Base-by-base conservation (phyloP, 1,140 invertebrate genomes). In the Drepana arcuata region DNA sequence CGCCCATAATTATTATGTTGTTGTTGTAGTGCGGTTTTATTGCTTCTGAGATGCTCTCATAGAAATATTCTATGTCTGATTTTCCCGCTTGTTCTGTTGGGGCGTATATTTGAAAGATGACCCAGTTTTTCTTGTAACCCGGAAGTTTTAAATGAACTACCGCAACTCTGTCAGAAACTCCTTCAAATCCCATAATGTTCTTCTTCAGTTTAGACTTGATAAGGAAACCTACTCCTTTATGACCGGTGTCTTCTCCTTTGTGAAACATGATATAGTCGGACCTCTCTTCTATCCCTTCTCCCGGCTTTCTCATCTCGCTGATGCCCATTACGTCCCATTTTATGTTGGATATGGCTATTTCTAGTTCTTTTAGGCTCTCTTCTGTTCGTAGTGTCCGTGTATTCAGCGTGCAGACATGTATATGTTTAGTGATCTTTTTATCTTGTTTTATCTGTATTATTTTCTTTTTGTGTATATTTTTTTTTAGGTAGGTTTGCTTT, bases 81-180 rank as follows among this genome's bases (percentile, higher is more conserved):
- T 10, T 26, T 6, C 6, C 10, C 2, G 24, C 53, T 61, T 67
- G 47, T 41, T 46, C 53, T 26, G 24, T 26, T 10, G 24, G 24
- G n/a, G 24, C 4, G 10, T 4, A 26, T 7, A 26, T 26, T 10
- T 26, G 24, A n/a, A 26, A 7, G 2, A 26, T 26, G 6, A 10
- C 6, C 24, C 24, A 26, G 6, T 6, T 6, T 26, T 26, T 26
- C n/a, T 10, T 26, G n/a, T 26, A 48, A 0, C 16, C 21, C 11
- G 46, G 34, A 34, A 50, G 13, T 24, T 44, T 33, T 2, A 47
- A 12, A 16, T 47, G 27, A 1, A 47, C 18, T 15, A 41, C 26
- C 4, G 47, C 42, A 12, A 46, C 29, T 33, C 51, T 16, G 14
- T 50, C 37, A 1, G 43, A 45, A 16, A 49, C 24, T 33, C 41